Evolutionary conservation across 1,140 invertebrate species (phyloP), one percentile per base, ranked within the genome.

Genomic region (Caerostris extrusa): DNA sequence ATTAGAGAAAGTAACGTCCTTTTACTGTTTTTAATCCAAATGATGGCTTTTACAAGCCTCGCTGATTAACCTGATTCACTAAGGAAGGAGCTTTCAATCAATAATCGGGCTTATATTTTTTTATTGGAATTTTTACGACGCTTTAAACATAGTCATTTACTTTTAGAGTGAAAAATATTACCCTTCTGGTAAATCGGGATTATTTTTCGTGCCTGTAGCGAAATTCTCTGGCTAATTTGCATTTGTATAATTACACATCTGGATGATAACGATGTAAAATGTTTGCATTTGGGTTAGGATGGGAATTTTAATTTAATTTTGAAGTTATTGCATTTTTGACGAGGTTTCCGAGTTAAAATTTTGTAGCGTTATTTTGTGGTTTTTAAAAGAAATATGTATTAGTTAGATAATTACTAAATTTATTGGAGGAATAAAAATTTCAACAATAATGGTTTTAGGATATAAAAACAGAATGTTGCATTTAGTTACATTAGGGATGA

Each of bases 1-100:
- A 90, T 6, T 57, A 7, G 64, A 56, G 4, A 57, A 57, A 17
- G 55, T n/a, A 53, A 71, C 34, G 64, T 90, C 8, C 56, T 34
- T n/a, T 57, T 19, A 56, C 55, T 90, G 56, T 90, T 90, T 90
- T 90, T 90, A 90, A 90, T 90, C 64, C 61, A 71, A 90, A 71
- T 71, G 87, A 71, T 71, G 64, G 64, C 67, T 56, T n/a, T 90
- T 90, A 90, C 87, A 90, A n/a, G 64, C 14, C 56, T 17, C n/a
- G 7, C 64, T 90, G 87, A 90, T 90, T 90, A 90, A 90, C 87
- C 19, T 57, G 64, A 90, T 71, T 90, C 53, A 53, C 19, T 71
- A 69, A 77, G 17, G 64, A 69, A 6, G 17, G 64, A 50, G 64
- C 56, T 69, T 71, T 90, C 64, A 69, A 90, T 90, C 87, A 71